phyloP scores from a whole-genome alignment of 2,113 vertebrate species.

The Prunella fulvescens region DNA sequence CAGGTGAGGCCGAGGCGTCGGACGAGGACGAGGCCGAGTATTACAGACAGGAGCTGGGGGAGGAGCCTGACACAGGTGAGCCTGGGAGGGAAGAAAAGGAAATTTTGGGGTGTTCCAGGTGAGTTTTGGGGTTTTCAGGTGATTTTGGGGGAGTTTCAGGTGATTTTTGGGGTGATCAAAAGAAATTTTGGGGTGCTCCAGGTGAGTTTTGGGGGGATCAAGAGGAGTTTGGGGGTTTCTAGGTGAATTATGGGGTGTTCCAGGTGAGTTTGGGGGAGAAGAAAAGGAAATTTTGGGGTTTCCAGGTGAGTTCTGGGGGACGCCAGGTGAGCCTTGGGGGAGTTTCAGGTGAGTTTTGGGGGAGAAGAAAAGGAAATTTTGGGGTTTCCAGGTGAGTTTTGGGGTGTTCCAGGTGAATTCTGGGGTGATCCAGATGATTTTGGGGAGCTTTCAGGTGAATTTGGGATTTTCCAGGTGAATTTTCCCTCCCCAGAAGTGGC shows the following conservation, averaged over 20 bases:
- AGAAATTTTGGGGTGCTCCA: too few relatives aligned
- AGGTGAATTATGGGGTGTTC: too few relatives aligned
- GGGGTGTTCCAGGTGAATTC: neutral
- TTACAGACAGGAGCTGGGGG: neutral
- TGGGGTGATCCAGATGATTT: too few relatives aligned
- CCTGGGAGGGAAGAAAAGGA: fast-evolving
- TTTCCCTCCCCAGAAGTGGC: neutral
- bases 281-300: too few relatives aligned
- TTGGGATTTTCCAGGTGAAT: neutral
- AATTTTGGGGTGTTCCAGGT: neutral
- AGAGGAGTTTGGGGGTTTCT: neutral
- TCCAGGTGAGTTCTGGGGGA: neutral
- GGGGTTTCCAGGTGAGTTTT: too few relatives aligned
- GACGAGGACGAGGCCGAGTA: neutral
- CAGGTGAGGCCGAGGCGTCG: neutral
- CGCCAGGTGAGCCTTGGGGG: neutral
- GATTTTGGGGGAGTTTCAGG: too few relatives aligned
- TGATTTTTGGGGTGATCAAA: too few relatives aligned
- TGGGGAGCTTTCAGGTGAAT: too few relatives aligned
- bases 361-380: too few relatives aligned
- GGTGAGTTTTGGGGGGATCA: too few relatives aligned
- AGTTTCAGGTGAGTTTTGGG: neutral
- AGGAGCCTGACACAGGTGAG: neutral
- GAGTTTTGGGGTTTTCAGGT: too few relatives aligned
- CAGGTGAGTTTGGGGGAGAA: too few relatives aligned